Conservation (phyloP, 1,140 invertebrate genomes). For the Drosophila mojavensis region DNA sequence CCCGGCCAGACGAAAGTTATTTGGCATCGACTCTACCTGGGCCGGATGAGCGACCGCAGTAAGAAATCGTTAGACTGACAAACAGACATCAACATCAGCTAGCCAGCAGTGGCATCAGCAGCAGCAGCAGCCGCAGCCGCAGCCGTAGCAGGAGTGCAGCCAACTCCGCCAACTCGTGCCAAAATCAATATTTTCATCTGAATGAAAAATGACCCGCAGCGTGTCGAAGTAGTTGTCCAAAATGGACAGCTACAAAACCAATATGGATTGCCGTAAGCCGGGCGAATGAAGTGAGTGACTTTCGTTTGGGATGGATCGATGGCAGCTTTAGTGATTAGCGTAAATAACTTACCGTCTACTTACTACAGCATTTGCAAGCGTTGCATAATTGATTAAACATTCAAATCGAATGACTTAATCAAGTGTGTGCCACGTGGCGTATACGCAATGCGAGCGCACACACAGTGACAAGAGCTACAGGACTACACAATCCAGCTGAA, state of each 20-base stretch:
- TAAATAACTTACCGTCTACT: slow-evolving; percentile 42
- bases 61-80: slow-evolving; percentile 77
- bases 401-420: slow-evolving; percentile 70
- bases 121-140: neutral
- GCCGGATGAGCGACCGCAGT: slow-evolving; percentile 60
- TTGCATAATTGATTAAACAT: slow-evolving; percentile 76
- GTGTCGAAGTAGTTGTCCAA: slow-evolving; percentile 49
- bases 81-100: slow-evolving; percentile 76
- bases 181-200: slow-evolving; percentile 79
- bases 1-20: slow-evolving; percentile 20
- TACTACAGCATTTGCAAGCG: slow-evolving; percentile 57
- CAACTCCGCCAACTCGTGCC: slow-evolving; percentile 17
- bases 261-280: slow-evolving; percentile 47
- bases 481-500: slow-evolving; percentile 8
- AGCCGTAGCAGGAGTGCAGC: neutral
- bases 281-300: slow-evolving; percentile 4
- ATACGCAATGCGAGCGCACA: neutral
- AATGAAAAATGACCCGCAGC: slow-evolving; percentile 72
- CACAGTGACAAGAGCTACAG: slow-evolving; percentile 9
- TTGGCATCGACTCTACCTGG: slow-evolving; percentile 35
- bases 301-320: slow-evolving; percentile 40
- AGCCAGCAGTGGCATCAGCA: slow-evolving; percentile 29
- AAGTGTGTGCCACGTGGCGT: slow-evolving; percentile 63
- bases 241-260: slow-evolving; percentile 57
- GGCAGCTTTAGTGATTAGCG: slow-evolving; percentile 63